These are phyloP conservation scores for Allobates femoralis DNA, from an alignment of 2,797 vertebrate species.

Conservation along the genomic window DNA sequence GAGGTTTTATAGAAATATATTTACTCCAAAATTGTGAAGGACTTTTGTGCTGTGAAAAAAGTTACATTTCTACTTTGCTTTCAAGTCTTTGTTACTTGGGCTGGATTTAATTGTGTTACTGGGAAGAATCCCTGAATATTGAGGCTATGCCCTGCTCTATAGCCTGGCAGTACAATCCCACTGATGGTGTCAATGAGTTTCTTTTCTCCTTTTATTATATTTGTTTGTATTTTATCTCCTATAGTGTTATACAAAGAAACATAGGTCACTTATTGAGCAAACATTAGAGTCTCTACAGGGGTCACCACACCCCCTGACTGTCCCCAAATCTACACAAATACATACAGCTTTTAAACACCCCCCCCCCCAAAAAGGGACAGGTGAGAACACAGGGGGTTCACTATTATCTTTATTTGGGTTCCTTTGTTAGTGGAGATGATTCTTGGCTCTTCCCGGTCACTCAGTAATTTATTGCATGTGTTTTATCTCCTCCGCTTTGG, in stretches of 20 bases:
- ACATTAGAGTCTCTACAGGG: constrained; percentile 47
- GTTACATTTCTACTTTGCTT: constrained; percentile 52
- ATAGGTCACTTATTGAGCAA: constrained; percentile 57
- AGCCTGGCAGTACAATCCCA: constrained; percentile 42
- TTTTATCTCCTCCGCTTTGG: constrained; percentile 72
- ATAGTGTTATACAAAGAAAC: constrained; percentile 58
- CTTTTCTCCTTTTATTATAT: neutral
- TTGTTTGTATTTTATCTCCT: constrained; percentile 43
- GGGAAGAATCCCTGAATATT: constrained; percentile 12
- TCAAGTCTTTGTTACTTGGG: neutral
- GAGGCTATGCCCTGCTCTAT: neutral
- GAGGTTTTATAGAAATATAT: constrained; percentile 48
- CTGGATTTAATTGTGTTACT: constrained; percentile 34
- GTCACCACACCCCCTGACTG: constrained; percentile 43
- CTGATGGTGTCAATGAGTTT: constrained; percentile 17
- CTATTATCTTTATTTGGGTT: constrained; percentile 68
- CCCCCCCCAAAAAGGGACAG: constrained; percentile 38
- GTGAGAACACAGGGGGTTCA: neutral
- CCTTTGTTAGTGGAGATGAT: constrained; percentile 72
- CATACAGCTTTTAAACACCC: neutral
- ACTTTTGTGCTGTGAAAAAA: constrained; percentile 70
- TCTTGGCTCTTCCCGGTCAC: constrained; percentile 74
- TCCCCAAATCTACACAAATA: constrained; percentile 18
- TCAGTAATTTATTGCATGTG: constrained; percentile 94
- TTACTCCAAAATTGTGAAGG: constrained; percentile 72